phyloP scores from a whole-genome alignment of 2,888 invertebrate species.

The Leucophenga montana region DNA sequence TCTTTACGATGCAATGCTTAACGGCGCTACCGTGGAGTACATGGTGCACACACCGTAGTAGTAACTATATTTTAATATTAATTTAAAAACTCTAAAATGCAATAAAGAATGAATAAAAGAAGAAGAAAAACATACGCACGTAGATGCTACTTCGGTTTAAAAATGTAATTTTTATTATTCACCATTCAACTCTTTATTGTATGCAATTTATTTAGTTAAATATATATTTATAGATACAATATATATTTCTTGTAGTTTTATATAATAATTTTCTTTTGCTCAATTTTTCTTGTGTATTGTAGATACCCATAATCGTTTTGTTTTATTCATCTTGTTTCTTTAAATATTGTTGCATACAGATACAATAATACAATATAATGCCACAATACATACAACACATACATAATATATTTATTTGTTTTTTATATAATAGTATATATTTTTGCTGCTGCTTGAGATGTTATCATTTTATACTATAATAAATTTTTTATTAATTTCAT shows the following conservation, averaged over 20 bases:
- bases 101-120: not conserved
- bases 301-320: constrained; percentile 13
- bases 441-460: constrained; percentile 40
- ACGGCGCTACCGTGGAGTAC: too few species aligned
- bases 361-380: constrained; percentile 35
- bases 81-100: too few species aligned
- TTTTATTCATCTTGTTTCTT: not conserved
- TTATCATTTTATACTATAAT: constrained; percentile 14
- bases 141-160: constrained; percentile 27
- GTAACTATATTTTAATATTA: too few species aligned
- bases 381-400: constrained; percentile 57
- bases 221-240: constrained; percentile 25
- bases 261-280: constrained; percentile 31
- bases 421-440: constrained; percentile 54
- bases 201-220: constrained; percentile 37
- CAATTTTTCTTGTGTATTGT: not conserved
- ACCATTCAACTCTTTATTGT: constrained; percentile 47
- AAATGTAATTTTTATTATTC: constrained; percentile 36
- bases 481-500: too few species aligned
- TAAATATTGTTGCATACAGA: constrained; percentile 1
- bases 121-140: not conserved
- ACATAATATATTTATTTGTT: constrained; percentile 36
- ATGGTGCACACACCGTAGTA: too few species aligned
- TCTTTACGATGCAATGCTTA: too few species aligned
- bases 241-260: constrained; percentile 23